Conservation (phyloP, 2,888 invertebrate species). For the Diploptera punctata region DNA sequence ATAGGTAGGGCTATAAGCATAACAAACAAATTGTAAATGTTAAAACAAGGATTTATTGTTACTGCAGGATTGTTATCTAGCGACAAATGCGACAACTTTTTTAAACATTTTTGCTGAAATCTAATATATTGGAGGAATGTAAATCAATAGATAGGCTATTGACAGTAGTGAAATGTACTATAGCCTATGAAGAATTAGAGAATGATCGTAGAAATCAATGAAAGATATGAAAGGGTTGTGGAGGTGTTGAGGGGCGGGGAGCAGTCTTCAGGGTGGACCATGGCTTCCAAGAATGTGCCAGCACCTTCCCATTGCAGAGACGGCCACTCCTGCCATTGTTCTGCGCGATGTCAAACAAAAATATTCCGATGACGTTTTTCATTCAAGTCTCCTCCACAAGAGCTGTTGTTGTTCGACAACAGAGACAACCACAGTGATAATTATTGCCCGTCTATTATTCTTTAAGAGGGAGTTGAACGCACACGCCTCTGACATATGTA, state of each 20-base stretch:
- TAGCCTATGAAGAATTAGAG: no score
- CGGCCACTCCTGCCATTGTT: conserved; percentile 18
- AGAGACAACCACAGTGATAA: conserved; percentile 12
- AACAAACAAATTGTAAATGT: no score
- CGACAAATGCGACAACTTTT: no score
- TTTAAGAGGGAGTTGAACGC: not conserved
- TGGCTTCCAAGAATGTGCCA: conserved; percentile 14
- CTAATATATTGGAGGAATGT: no score
- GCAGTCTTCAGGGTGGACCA: not conserved
- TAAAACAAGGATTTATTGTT: no score
- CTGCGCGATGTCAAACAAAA: conserved; percentile 12
- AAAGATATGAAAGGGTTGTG: not conserved
- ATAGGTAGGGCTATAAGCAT: no score
- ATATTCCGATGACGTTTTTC: conserved; percentile 15
- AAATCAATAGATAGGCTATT: no score
- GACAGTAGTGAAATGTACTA: no score
- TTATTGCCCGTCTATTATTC: conserved; percentile 14
- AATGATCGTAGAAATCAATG: not conserved
- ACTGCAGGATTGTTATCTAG: no score
- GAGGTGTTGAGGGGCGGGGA: conserved; percentile 14
- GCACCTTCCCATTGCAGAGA: conserved; percentile 6
- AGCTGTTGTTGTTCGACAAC: conserved; percentile 11
- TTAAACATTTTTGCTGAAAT: no score
- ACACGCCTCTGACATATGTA: conserved; percentile 16
- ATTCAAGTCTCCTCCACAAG: not conserved